These are phyloP conservation scores for Malurus elegans DNA, from an alignment of 2,113 vertebrate genomes.

Conservation along the genomic window DNA sequence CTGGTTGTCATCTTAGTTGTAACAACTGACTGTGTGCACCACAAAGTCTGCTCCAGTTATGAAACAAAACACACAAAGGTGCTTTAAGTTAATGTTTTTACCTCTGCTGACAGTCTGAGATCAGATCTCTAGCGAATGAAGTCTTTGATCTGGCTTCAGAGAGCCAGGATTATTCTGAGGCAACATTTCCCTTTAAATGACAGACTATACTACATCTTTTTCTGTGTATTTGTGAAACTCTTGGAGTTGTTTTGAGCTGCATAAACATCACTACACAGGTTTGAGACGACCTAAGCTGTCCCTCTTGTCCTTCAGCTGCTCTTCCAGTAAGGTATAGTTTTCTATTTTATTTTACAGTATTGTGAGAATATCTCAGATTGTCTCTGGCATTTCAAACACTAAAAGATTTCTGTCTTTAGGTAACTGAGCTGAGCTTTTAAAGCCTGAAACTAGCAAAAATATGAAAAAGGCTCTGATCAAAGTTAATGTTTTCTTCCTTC, in stretches of 20 bases:
- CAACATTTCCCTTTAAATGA: background rate
- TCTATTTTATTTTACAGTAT: background rate
- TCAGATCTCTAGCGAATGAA: background rate
- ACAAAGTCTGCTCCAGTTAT: background rate
- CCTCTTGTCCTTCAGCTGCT: background rate
- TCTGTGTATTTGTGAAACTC: background rate
- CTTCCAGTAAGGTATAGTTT: background rate
- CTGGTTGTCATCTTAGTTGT: background rate
- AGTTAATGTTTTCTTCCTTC: background rate
- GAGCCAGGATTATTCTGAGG: background rate
- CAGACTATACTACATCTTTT: background rate
- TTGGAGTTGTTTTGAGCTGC: background rate
- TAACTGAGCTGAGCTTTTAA: background rate
- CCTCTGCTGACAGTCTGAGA: background rate
- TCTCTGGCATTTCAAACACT: background rate
- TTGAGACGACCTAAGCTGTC: background rate
- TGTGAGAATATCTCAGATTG: background rate
- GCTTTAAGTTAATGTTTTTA: constrained; percentile 27
- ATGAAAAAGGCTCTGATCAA: background rate
- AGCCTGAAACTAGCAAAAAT: background rate
- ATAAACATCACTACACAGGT: background rate
- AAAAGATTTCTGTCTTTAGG: background rate
- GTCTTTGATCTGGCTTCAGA: constrained; percentile 32
- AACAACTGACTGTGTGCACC: background rate
- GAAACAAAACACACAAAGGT: background rate